Evolutionary conservation across 2,888 invertebrate genomes (phyloP), one percentile per base, ranked within the genome.

Genomic region (Sinhomidia bicolor): DNA sequence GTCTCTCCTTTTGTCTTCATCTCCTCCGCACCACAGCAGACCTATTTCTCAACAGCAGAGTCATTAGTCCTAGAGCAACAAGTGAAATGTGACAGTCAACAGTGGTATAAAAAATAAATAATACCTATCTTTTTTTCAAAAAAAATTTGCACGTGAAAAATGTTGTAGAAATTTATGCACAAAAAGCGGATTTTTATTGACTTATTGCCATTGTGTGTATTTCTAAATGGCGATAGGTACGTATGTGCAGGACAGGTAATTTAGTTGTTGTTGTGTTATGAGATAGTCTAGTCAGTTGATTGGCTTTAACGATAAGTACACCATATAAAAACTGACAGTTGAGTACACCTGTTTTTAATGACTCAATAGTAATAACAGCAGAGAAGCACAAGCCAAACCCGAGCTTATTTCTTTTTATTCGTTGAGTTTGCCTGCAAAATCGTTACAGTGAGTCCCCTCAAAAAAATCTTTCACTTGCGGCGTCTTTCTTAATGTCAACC

Each of bases 261-360:
- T 32, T 41, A 1, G 74, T 10, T n/a, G 10, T 0, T 20, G 5
- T n/a, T 47, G 0, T 74, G 6, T 3, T 14, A 1, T 29, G 9
- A 44, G 41, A n/a, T n/a, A 74, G 47, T 29, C 74, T 74, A 12
- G 74, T 74, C 74, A 74, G 74, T 74, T 74, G 74, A 74, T 74
- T 74, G 51, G 74, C 26, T 29, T 47, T 47, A 44, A 44, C 44
- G 71, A 71, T 44, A 41, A 71, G 44, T 44, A 23, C 20, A 12
- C 65, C 17, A 9, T 6, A 20, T n/a, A 57, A 36, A 36, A 36
- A 36, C 36, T 36, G 36, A 36, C 36, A 36, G 36, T 7, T 36
- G 26, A 68, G 65, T 44, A 44, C 71, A 44, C 44, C 71, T 71
- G 41, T 7, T 5, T n/a, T 68, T 68, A 68, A 68, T 71, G 71